A percentile compares a stretch with the other conserved stretches of the same genome.
These are phyloP conservation scores for Hermetia illucens DNA, from an alignment of 1,140 invertebrate species.

Conservation along the genomic window DNA sequence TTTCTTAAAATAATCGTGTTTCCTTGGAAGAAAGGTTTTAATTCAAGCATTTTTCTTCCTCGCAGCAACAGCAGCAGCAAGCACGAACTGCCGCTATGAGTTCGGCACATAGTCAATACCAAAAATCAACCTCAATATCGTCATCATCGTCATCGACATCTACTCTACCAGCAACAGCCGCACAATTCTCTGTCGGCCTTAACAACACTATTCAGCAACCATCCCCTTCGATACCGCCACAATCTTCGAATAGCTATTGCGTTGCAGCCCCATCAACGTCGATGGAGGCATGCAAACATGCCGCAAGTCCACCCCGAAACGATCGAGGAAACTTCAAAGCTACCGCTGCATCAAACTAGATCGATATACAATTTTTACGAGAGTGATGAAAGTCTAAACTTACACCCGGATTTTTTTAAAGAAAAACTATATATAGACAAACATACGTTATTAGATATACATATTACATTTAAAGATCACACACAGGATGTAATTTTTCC, in stretches of 20 bases:
- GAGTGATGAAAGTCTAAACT: no score
- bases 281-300: conserved; percentile 5
- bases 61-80: no score
- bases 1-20: no score
- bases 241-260: background rate
- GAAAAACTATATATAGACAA: no score
- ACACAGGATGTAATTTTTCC: no score
- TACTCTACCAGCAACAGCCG: background rate
- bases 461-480: no score
- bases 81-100: background rate
- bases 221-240: background rate
- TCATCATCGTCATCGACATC: background rate
- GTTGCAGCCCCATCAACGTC: conserved; percentile 1
- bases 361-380: no score
- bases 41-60: no score
- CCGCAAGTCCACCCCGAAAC: background rate
- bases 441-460: no score
- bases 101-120: background rate
- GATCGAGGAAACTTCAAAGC: conserved; percentile 3
- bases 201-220: background rate
- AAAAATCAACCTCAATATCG: background rate
- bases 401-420: no score
- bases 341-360: conserved; percentile 5
- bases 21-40: no score
- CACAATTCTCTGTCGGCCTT: background rate